Conservation (phyloP, 2,888 invertebrate species). For the Hypolimnas misippus region DNA sequence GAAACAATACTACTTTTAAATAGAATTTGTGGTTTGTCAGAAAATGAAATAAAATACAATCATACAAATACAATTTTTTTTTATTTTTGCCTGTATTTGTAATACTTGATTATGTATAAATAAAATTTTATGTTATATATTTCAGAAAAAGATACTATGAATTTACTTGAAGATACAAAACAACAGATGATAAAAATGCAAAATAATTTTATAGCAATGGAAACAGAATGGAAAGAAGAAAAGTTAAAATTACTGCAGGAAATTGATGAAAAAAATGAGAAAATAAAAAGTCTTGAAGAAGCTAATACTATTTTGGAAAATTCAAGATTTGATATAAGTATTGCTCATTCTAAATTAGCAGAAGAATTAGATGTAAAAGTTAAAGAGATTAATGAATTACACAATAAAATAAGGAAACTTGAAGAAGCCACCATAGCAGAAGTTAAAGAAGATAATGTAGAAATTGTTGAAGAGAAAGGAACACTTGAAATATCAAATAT, state of each 20-base stretch:
- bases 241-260: conserved; percentile 82
- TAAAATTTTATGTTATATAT: conserved; percentile 33
- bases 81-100: not conserved
- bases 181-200: conserved; percentile 93
- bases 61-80: no score
- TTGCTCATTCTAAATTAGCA: conserved; percentile 80
- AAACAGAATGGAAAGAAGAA: conserved; percentile 88
- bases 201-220: conserved; percentile 88
- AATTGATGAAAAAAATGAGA: conserved; percentile 82
- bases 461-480: conserved; percentile 84
- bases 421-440: conserved; percentile 43
- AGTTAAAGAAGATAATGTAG: conserved; percentile 57
- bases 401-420: conserved; percentile 60
- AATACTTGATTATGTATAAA: not conserved
- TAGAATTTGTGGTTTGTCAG: no score
- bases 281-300: conserved; percentile 82
- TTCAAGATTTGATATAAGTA: conserved; percentile 77
- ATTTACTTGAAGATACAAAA: conserved; percentile 90
- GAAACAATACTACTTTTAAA: no score
- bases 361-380: conserved; percentile 81
- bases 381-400: conserved; percentile 67
- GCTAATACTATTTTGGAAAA: conserved; percentile 80
- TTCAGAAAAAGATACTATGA: conserved; percentile 87
- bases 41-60: no score
- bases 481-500: conserved; percentile 75